Percentiles rank a stretch among this genome's conserved stretches.
phyloP scores from a whole-genome alignment of 2,113 vertebrate species.

The Larimichthys polyactis region DNA sequence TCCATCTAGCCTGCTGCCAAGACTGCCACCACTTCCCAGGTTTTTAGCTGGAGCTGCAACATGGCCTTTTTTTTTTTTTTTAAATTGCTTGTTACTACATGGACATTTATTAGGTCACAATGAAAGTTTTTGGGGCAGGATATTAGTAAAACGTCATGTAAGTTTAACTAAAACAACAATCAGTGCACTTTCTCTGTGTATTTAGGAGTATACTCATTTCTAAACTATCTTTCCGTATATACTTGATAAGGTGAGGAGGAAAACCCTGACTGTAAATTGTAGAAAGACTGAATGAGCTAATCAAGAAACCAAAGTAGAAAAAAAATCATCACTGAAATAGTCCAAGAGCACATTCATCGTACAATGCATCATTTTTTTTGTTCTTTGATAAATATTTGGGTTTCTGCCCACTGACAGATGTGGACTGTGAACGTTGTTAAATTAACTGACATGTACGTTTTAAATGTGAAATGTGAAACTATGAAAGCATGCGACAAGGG shows the following conservation, averaged over 20 bases:
- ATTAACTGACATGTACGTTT: constrained; percentile 73
- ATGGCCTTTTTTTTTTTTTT: constrained; percentile 45
- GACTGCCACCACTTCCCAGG: constrained; percentile 64
- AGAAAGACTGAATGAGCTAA: constrained; percentile 27
- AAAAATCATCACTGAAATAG: constrained; percentile 2
- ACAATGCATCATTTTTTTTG: constrained; percentile 33
- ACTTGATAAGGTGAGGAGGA: neutral
- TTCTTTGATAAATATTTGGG: constrained; percentile 61
- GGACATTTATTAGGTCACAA: constrained; percentile 39
- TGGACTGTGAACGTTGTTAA: constrained; percentile 57
- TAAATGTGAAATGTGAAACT: constrained; percentile 71
- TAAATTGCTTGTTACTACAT: constrained; percentile 52
- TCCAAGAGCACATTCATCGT: constrained; percentile 22
- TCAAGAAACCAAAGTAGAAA: constrained; percentile 10
- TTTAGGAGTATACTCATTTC: neutral
- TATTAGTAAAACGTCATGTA: neutral
- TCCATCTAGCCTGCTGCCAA: constrained; percentile 45
- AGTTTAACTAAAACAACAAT: constrained; percentile 10
- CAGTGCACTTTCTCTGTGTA: neutral
- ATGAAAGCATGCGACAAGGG: constrained; percentile 63
- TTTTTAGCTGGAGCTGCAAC: constrained; percentile 48
- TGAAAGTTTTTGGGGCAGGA: neutral
- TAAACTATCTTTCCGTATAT: neutral
- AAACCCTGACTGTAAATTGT: neutral
- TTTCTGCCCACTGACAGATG: constrained; percentile 52